phyloP scores from a whole-genome alignment of 2,113 vertebrate genomes.

The Tautogolabrus adspersus region DNA sequence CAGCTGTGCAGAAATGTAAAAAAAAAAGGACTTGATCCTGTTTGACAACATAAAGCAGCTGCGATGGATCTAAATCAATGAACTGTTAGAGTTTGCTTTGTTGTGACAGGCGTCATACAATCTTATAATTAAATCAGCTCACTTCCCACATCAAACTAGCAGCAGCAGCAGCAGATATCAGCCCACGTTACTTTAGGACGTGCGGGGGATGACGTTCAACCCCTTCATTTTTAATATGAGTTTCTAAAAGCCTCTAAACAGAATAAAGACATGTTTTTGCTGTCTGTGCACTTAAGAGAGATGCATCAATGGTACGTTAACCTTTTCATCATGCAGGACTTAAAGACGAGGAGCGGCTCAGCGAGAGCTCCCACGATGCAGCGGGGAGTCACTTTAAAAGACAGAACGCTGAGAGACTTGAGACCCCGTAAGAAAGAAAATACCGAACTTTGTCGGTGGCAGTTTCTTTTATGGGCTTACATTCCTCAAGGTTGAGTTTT shows the following conservation, averaged over 20 bases:
- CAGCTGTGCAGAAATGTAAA: background rate
- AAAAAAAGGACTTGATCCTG: background rate
- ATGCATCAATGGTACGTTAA: background rate
- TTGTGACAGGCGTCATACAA: conserved; percentile 14
- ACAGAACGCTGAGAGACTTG: background rate
- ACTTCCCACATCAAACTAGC: conserved; percentile 41
- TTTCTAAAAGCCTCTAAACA: background rate
- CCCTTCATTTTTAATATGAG: background rate
- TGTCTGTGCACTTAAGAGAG: conserved; percentile 1
- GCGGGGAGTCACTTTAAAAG: background rate
- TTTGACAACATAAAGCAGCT: background rate
- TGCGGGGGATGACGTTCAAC: conserved; percentile 2
- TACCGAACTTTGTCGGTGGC: background rate
- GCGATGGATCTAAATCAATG: conserved; percentile 7
- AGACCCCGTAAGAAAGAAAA: background rate
- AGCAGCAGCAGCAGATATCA: conserved; percentile 22
- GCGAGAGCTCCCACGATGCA: conserved; percentile 12
- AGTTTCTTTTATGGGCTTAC: background rate
- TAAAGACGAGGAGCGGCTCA: conserved; percentile 7
- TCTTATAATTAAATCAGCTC: conserved; percentile 56
- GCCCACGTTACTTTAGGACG: conserved; percentile 22
- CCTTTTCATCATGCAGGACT: conserved; percentile 13
- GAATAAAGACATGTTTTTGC: background rate
- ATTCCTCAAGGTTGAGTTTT: background rate
- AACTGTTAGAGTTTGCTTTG: conserved; percentile 24